Conservation (phyloP, 2,113 vertebrate species). For the Dunckerocampus dactyliophorus region DNA sequence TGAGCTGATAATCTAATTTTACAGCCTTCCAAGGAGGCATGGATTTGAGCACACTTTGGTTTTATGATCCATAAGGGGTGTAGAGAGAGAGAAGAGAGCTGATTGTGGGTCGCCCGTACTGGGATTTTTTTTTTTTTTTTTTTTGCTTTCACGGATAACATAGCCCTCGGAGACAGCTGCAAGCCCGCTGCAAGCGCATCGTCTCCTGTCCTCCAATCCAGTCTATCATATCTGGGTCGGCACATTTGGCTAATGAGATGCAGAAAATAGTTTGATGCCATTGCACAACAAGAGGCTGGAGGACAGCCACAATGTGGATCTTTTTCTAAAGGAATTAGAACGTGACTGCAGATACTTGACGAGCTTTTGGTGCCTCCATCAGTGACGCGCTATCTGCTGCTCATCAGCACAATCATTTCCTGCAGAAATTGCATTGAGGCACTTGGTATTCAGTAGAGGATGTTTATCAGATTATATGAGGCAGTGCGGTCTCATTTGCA, state of each 20-base stretch:
- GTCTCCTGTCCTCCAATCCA: slow-evolving; percentile 42
- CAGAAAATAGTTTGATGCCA: slow-evolving; percentile 38
- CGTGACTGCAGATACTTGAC: slow-evolving; percentile 40
- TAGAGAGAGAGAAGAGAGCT: slow-evolving; percentile 14
- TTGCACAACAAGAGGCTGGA: slow-evolving; percentile 37
- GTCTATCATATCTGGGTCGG: slow-evolving; percentile 64
- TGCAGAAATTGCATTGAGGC: slow-evolving; percentile 57
- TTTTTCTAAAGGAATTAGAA: slow-evolving; percentile 59
- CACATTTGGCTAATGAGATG: slow-evolving; percentile 68
- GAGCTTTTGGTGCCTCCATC: slow-evolving; percentile 49
- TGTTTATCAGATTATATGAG: slow-evolving; percentile 64
- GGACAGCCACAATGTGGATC: slow-evolving; percentile 36
- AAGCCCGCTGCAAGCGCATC: slow-evolving; percentile 31
- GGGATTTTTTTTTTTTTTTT: slow-evolving; percentile 50
- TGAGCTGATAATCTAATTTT: slow-evolving; percentile 29
- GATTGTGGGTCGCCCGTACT: slow-evolving; percentile 46
- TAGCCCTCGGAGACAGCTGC: slow-evolving; percentile 32
- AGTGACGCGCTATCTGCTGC: slow-evolving; percentile 50
- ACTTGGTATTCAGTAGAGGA: slow-evolving; percentile 59
- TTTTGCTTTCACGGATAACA: slow-evolving; percentile 53
- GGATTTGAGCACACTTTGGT: slow-evolving; percentile 33
- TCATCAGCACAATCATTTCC: slow-evolving; percentile 63
- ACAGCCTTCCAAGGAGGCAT: slow-evolving; percentile 25
- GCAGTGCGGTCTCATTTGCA: slow-evolving; percentile 59
- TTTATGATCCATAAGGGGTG: slow-evolving; percentile 47